phyloP scores from a whole-genome alignment of 2,888 invertebrate genomes.

The Conomelus anceps region DNA sequence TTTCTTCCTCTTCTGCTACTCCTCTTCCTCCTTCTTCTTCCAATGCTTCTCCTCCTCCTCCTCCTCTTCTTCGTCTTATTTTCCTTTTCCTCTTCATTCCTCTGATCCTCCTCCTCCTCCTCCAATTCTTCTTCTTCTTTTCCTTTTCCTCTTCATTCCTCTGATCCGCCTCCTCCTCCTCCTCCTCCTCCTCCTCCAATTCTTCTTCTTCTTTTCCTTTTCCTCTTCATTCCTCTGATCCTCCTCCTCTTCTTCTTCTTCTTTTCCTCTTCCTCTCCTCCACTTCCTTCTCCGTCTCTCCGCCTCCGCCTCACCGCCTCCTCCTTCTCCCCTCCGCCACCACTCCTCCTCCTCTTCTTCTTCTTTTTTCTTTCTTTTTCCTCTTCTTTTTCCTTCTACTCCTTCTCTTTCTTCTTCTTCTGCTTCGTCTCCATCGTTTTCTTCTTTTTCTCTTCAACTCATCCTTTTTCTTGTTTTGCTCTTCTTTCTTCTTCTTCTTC shows the following conservation, averaged over 20 bases:
- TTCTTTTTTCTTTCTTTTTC: neutral
- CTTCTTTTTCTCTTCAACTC: neutral
- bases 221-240: neutral
- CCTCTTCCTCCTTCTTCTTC: neutral
- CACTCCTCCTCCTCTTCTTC: neutral
- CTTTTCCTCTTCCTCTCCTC: neutral
- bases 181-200: too few species aligned
- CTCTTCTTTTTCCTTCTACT: neutral
- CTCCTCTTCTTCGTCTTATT: too few species aligned
- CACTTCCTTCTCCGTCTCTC: neutral
- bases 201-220: too few species aligned
- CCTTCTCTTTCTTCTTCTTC: neutral
- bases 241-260: neutral
- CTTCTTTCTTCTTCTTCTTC: neutral
- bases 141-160: neutral
- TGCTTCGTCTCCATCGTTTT: neutral
- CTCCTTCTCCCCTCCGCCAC: neutral
- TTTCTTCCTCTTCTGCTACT: neutral
- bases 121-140: neutral
- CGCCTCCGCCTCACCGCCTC: neutral
- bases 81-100: too few species aligned
- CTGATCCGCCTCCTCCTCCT: neutral
- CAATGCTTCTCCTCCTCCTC: too few species aligned
- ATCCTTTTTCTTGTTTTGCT: neutral
- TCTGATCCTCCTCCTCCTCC: too few species aligned